Evolutionary conservation across 2,888 invertebrate genomes (phyloP), one percentile per base, ranked within the genome.

Genomic region (Microctonus hyperodae): DNA sequence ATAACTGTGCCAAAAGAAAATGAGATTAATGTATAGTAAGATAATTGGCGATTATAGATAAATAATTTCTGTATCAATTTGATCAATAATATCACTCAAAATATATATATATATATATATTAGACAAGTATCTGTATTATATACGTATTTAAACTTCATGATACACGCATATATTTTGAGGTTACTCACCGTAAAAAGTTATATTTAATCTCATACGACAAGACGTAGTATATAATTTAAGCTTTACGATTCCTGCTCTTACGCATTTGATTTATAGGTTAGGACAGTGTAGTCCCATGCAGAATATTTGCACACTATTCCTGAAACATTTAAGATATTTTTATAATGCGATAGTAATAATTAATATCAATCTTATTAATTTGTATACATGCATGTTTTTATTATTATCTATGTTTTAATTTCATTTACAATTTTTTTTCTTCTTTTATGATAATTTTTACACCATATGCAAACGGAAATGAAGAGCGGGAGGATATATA

Each of bases 131-230:
- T 0, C 44, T 40, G 5, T 55, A 28, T 57, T 3, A 6, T 55
- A 11, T 31, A 16, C 40, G 40, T n/a, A n/a, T 40, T 3, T 40
- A n/a, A 3, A 40, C 40, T 6, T 13, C n/a, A 11, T 10, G 2
- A 13, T 40, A 28, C 28, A 3, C 2, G 40, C 40, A 3, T 10
- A 2, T 13, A 11, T 7, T 61, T 11, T 20, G n/a, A 33, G 51
- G 7, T 16, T 64, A 65, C 70, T 65, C 58, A 64, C 69, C 68
- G 70, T 72, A 73, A 76, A 74, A 69, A 72, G 70, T 72, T 75
- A 70, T 70, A 75, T 74, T 76, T 75, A 72, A 76, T 76, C 73
- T 64, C 23, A 35, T 40, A 73, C 72, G 74, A 75, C 69, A 56
- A 50, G 53, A 44, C 69, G n/a, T 55, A 55, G n/a, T n/a, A n/a